Evolutionary conservation across 2,888 invertebrate genomes (phyloP).

Genomic region (Epiblema foenella): DNA sequence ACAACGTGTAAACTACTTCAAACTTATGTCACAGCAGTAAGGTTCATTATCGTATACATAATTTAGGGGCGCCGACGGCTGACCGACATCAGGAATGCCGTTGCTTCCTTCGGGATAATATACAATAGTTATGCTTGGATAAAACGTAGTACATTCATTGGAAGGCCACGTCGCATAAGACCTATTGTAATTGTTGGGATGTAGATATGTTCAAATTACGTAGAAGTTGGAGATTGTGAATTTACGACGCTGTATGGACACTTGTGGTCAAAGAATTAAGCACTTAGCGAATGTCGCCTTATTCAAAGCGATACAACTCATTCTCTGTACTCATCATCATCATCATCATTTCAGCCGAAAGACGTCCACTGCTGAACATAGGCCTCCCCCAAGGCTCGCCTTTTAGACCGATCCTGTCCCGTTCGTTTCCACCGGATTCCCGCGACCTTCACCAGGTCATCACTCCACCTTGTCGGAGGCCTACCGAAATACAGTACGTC

Average conservation of each 20-base stretch:
- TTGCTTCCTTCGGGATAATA: slow-evolving; percentile 14
- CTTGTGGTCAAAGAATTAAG: no score
- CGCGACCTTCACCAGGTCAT: no score
- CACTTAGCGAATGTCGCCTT: no score
- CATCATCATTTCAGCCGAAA: no score
- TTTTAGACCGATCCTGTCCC: no score
- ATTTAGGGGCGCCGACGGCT: background rate
- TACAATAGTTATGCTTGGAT: background rate
- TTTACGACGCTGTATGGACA: background rate
- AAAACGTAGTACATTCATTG: background rate
- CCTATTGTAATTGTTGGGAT: background rate
- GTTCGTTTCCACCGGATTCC: no score
- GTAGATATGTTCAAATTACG: background rate
- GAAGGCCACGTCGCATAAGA: background rate
- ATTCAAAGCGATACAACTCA: no score
- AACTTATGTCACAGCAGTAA: background rate
- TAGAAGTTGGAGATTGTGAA: background rate
- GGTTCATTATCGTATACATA: background rate
- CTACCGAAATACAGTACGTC: no score
- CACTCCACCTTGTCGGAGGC: no score
- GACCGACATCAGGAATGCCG: slow-evolving; percentile 11
- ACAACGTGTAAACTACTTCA: background rate
- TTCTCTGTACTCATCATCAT: no score
- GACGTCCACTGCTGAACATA: no score
- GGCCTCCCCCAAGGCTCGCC: no score